phyloP scores from a whole-genome alignment of 2,797 vertebrate genomes.

The Sebastes matsubarae region DNA sequence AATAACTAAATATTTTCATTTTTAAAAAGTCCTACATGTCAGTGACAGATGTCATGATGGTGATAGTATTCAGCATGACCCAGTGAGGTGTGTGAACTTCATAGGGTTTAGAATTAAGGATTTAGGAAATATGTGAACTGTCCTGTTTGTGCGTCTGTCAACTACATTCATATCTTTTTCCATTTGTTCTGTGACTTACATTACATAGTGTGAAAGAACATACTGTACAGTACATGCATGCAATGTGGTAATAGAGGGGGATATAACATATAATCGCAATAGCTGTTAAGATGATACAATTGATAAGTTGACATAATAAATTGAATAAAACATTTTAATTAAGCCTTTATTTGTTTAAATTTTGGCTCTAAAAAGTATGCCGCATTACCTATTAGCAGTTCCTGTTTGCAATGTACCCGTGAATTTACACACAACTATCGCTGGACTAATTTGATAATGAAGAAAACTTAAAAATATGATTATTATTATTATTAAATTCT shows the following conservation, averaged over 20 bases:
- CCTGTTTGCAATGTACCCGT: neutral
- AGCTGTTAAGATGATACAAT: neutral
- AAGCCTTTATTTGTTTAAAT: neutral
- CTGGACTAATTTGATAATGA: neutral
- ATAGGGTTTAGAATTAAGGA: neutral
- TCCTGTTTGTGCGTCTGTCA: slow-evolving; percentile 28
- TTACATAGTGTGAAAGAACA: neutral
- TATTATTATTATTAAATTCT: neutral
- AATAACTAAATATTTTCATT: neutral
- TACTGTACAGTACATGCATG: neutral
- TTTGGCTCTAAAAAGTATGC: neutral
- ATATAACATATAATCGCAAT: neutral
- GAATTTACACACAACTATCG: neutral
- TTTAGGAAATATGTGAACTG: slow-evolving; percentile 31
- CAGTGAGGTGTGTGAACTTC: neutral
- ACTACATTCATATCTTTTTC: neutral
- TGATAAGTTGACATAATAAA: neutral
- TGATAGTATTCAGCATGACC: neutral
- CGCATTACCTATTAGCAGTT: neutral
- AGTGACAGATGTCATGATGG: neutral
- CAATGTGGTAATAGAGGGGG: neutral
- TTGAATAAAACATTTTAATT: neutral
- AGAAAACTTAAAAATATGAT: neutral
- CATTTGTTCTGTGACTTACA: neutral
- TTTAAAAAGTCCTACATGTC: neutral